Base-by-base conservation (phyloP, 1,140 invertebrate species). In the Bacillus rossius region DNA sequence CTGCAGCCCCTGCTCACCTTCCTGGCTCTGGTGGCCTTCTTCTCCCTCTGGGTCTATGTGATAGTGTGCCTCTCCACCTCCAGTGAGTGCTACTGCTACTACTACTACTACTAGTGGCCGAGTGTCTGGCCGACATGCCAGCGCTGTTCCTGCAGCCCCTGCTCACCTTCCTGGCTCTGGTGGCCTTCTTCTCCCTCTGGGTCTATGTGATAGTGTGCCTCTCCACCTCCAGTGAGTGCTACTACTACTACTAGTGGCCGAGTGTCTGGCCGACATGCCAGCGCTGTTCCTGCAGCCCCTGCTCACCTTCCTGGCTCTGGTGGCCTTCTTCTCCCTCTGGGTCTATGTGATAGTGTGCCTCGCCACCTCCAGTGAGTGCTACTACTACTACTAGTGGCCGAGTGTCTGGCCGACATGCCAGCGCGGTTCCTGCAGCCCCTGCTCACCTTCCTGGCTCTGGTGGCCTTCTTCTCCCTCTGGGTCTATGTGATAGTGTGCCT, bases 1-100 rank as follows among this genome's bases (percentile, higher is more conserved):
- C 75, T 94, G 19, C 93, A 95, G 68, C 94, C 94, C 1, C 69
- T 96, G 1, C 75, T 93, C 57, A 96, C 94, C 0, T 94, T 94
- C 69, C 60, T 89, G 43, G 80, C 87, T 47, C 76, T 96, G 0
- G 72, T 88, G 23, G 59, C 84, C 40, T 96, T 96, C 71, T 88
- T 94, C 61, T 73, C 84, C 40, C 92, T 91, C 77, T 96, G 92
- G 92, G 77, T 93, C 1, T 78, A 81, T 26, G 84, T 96, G 37
- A 82, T 96, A 61, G 74, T 85, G 22, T 84, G 77, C 65, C 72
- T 89, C 4, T 80, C 82, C n/a, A 87, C 86, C 62, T 79, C 85
- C 37, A 79, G 87, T 89, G 77, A 82, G 83, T 78, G 41, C n/a
- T n/a, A n/a, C n/a, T n/a, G n/a, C n/a, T n/a, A n/a, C n/a, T n/a